A percentile compares a stretch with the other conserved stretches of the same genome.
Evolutionary conservation across 2,888 invertebrate genomes (phyloP).

Genomic region (Baronia brevicornis): DNA sequence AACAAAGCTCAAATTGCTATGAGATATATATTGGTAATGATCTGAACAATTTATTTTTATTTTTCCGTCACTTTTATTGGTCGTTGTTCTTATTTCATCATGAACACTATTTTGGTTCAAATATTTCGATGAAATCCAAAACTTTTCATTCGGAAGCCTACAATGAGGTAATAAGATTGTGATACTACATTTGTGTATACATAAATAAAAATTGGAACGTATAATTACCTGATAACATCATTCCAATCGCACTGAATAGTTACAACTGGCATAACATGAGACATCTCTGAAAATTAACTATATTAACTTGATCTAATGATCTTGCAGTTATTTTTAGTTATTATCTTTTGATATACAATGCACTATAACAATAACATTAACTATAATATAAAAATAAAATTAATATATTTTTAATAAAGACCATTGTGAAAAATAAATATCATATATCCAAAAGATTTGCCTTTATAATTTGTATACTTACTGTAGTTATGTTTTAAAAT

Average conservation of each 20-base stretch:
- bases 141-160: slow-evolving; percentile 60
- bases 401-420: too few species aligned
- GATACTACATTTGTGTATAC: background rate
- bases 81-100: slow-evolving; percentile 49
- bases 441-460: too few species aligned
- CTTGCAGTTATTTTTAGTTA: too few species aligned
- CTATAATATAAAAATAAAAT: too few species aligned
- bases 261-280: slow-evolving; percentile 46
- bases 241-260: slow-evolving; percentile 75
- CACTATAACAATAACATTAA: too few species aligned
- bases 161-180: slow-evolving; percentile 22
- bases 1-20: slow-evolving; percentile 53
- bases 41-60: slow-evolving; percentile 53
- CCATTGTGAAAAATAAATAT: too few species aligned
- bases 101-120: slow-evolving; percentile 52
- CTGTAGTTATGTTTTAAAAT: too few species aligned
- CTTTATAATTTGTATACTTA: too few species aligned
- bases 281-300: slow-evolving; percentile 34
- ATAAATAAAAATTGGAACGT: slow-evolving; percentile 4
- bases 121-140: slow-evolving; percentile 70
- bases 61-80: slow-evolving; percentile 49
- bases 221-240: slow-evolving; percentile 58
- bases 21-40: slow-evolving; percentile 55
- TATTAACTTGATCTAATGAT: too few species aligned
- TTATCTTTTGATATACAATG: too few species aligned